Conservation (phyloP, 2,113 vertebrate species). For the Dipodomys spectabilis region DNA sequence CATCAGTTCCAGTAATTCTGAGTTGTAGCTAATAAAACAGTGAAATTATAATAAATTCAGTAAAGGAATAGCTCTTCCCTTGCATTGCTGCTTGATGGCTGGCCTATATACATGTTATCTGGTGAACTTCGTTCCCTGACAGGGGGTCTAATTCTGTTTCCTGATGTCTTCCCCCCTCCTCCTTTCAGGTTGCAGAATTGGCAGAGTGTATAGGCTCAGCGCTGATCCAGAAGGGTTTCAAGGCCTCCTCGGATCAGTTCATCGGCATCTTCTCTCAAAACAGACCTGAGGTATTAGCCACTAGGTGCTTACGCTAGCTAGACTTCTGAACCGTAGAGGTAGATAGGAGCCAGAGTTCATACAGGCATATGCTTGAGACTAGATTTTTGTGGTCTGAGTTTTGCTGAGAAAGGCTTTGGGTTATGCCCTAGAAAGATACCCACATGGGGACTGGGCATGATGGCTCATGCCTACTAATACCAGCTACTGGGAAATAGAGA, state of each 20-base stretch:
- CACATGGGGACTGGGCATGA: not conserved
- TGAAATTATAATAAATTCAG: not conserved
- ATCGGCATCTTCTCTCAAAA: slow-evolving; percentile 97
- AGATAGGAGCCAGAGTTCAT: not conserved
- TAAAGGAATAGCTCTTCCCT: too few relatives aligned
- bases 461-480: too few relatives aligned
- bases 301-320: not conserved
- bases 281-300: slow-evolving; percentile 93
- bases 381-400: not conserved
- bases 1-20: not conserved
- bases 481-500: too few relatives aligned
- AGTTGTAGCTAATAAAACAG: not conserved
- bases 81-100: not conserved
- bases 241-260: slow-evolving; percentile 87
- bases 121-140: not conserved
- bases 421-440: not conserved
- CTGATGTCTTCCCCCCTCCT: fast-evolving
- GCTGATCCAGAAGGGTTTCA: slow-evolving; percentile 93
- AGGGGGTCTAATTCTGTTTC: not conserved
- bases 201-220: slow-evolving; percentile 93
- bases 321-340: too few relatives aligned
- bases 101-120: fast-evolving
- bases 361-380: not conserved
- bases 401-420: not conserved
- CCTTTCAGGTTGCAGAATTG: slow-evolving; percentile 88